Percentiles rank a stretch among this genome's conserved stretches.
These are phyloP conservation scores for Percina caprodes DNA, from an alignment of 2,113 vertebrate species.

Conservation along the genomic window DNA sequence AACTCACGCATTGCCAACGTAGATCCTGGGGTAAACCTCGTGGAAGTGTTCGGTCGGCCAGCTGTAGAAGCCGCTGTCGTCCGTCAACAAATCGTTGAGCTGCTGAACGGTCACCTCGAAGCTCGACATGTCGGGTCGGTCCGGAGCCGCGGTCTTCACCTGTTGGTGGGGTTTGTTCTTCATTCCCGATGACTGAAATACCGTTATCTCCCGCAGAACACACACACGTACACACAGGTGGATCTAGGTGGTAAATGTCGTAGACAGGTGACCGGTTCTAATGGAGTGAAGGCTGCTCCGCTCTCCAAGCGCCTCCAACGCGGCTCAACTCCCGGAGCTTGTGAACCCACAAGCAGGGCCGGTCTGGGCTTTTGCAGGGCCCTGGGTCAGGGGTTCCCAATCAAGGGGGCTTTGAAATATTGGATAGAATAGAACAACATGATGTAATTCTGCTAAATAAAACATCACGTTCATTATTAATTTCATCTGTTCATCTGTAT, in stretches of 20 bases:
- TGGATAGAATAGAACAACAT: too few relatives aligned
- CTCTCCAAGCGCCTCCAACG: neutral
- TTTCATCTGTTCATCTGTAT: too few relatives aligned
- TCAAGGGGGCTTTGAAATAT: too few relatives aligned
- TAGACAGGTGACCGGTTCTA: constrained; percentile 34
- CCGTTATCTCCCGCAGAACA: neutral
- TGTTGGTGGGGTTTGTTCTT: constrained; percentile 61
- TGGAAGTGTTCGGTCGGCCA: constrained; percentile 90
- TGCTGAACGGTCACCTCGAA: constrained; percentile 90
- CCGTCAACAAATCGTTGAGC: constrained; percentile 92
- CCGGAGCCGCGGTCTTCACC: neutral
- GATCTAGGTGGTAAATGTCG: constrained; percentile 23
- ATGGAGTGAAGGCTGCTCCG: neutral
- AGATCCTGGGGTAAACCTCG: constrained; percentile 90
- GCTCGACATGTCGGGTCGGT: constrained; percentile 81
- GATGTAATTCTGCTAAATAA: too few relatives aligned
- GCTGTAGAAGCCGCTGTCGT: constrained; percentile 90
- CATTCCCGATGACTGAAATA: constrained; percentile 26
- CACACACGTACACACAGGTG: neutral
- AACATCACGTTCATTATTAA: too few relatives aligned
- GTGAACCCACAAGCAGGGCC: constrained; percentile 9
- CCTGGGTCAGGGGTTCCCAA: neutral
- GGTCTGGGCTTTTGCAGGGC: neutral
- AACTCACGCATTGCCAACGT: constrained; percentile 93
- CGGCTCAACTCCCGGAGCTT: neutral